Conservation (phyloP, 2,888 invertebrate genomes). For the Caenorhabditis virilis region DNA sequence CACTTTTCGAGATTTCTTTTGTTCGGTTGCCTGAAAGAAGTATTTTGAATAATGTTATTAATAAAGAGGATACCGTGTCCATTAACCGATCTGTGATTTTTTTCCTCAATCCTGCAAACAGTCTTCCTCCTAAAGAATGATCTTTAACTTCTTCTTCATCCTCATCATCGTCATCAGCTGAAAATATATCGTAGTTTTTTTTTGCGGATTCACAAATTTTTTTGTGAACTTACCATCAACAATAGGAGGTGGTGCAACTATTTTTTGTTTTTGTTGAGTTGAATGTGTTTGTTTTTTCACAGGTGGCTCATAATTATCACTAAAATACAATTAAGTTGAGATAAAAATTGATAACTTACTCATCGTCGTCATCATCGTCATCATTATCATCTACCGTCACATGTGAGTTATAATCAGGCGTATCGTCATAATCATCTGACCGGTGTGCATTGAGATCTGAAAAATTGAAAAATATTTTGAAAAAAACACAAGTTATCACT, state of each 20-base stretch:
- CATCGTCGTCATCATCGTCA: conserved; percentile 26
- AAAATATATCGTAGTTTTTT: conserved; percentile 3
- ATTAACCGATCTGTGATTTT: conserved; percentile 43
- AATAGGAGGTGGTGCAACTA: neutral
- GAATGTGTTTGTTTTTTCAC: conserved; percentile 21
- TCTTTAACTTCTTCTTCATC: conserved; percentile 44
- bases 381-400: conserved; percentile 6
- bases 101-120: conserved; percentile 47
- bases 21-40: neutral
- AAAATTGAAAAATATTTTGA: neutral
- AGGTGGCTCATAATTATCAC: conserved; percentile 20
- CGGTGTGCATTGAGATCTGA: conserved; percentile 18
- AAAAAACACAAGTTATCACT: neutral
- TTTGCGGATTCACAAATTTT: neutral
- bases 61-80: conserved; percentile 2
- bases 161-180: conserved; percentile 37
- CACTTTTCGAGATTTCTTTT: conserved; percentile 8
- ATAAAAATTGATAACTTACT: conserved; percentile 1
- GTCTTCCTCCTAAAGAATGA: conserved; percentile 36
- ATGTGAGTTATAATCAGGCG: neutral
- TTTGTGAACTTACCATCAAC: neutral
- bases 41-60: neutral
- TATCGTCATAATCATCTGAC: conserved; percentile 13
- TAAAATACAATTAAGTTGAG: too few species aligned
- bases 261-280: conserved; percentile 15